These are phyloP conservation scores for Drosophila cognata DNA, from an alignment of 2,888 invertebrate genomes.

Conservation along the genomic window DNA sequence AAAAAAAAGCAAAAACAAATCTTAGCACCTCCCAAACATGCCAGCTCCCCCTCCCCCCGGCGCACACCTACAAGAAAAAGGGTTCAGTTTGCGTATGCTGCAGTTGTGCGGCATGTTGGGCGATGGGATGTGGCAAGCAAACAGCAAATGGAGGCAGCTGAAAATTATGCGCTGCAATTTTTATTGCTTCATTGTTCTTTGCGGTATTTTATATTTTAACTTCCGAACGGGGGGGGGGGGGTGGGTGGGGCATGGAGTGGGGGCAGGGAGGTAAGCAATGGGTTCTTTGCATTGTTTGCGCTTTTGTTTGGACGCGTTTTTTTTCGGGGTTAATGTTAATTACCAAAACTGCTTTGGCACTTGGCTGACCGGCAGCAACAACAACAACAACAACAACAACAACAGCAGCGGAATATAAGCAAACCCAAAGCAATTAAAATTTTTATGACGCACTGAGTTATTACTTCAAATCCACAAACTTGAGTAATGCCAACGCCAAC, in stretches of 20 bases:
- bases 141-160: conserved; percentile 50
- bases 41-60: background rate
- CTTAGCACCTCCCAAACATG: background rate
- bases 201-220: conserved; percentile 44
- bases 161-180: conserved; percentile 82
- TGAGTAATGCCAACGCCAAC: conserved; percentile 69
- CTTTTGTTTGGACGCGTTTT: conserved; percentile 63
- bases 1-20: background rate
- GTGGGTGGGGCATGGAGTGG: background rate
- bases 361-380: conserved; percentile 58
- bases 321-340: conserved; percentile 75
- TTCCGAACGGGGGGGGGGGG: conserved; percentile 22
- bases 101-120: background rate
- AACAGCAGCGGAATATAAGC: background rate
- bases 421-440: conserved; percentile 81
- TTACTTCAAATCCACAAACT: conserved; percentile 81
- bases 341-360: conserved; percentile 81
- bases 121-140: conserved; percentile 10
- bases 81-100: conserved; percentile 52
- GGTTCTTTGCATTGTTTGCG: conserved; percentile 72
- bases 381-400: background rate
- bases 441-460: conserved; percentile 82
- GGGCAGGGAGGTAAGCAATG: conserved; percentile 24
- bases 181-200: conserved; percentile 80
- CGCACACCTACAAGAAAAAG: conserved; percentile 48